Conservation (phyloP, 2,113 vertebrate genomes). For the Ptyas mucosa region DNA sequence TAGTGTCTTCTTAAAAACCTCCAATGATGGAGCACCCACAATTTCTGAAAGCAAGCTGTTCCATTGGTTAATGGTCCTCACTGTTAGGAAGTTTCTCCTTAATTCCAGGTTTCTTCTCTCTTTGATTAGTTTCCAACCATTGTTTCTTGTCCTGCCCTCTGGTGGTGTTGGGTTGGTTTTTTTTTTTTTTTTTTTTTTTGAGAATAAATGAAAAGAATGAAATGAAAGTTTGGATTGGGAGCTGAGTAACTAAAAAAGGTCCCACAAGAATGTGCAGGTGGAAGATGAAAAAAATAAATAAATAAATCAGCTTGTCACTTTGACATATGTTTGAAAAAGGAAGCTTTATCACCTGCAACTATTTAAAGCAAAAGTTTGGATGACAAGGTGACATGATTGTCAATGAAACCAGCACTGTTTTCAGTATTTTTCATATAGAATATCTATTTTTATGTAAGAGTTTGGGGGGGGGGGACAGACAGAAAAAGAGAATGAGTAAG, state of each 20-base stretch:
- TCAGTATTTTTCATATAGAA: neutral
- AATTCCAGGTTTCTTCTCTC: too few species aligned
- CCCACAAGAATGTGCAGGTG: neutral
- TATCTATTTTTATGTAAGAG: neutral
- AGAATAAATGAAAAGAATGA: neutral
- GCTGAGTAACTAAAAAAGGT: neutral
- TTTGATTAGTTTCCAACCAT: too few species aligned
- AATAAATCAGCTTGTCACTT: neutral
- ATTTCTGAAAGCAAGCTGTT: too few species aligned
- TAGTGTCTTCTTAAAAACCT: too few species aligned
- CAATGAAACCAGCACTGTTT: neutral
- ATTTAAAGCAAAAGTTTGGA: neutral
- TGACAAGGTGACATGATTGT: neutral
- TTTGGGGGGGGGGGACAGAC: neutral
- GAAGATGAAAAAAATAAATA: neutral
- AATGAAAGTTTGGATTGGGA: neutral
- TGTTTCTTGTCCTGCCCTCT: too few species aligned
- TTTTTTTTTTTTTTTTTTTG: too few species aligned
- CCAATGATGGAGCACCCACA: too few species aligned
- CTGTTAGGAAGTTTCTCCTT: too few species aligned
- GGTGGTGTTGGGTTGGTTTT: too few species aligned
- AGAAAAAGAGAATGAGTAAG: neutral
- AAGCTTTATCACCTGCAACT: neutral
- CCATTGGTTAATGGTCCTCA: too few species aligned
- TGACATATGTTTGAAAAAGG: neutral